These are phyloP conservation scores for Exephanes ischioxanthus DNA, from an alignment of 2,888 invertebrate species.

Conservation along the genomic window DNA sequence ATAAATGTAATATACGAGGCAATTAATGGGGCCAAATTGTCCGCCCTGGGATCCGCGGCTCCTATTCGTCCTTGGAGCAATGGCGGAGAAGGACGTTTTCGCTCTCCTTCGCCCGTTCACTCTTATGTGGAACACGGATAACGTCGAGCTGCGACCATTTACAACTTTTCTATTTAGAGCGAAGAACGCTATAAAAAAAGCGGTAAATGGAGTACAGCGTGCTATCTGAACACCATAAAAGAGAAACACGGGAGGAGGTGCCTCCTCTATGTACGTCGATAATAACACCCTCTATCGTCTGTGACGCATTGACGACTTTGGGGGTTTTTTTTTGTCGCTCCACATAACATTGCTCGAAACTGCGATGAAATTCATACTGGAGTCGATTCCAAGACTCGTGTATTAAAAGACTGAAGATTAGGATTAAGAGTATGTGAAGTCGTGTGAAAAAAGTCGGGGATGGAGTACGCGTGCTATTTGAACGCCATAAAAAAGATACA, in stretches of 20 bases:
- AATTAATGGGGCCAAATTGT: slow-evolving; percentile 71
- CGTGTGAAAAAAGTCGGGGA: too few species aligned
- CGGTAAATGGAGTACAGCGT: slow-evolving; percentile 21
- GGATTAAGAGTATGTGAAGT: too few species aligned
- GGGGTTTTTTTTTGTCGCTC: neutral
- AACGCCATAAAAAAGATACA: slow-evolving; percentile 33
- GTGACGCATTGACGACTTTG: slow-evolving; percentile 12
- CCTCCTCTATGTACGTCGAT: neutral
- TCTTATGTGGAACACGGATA: slow-evolving; percentile 30
- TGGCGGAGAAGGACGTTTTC: slow-evolving; percentile 36
- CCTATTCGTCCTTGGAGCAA: slow-evolving; percentile 54
- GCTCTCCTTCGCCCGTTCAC: slow-evolving; percentile 39
- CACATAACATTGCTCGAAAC: slow-evolving; percentile 12
- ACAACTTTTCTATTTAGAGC: slow-evolving; percentile 56
- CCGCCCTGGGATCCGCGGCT: slow-evolving; percentile 53
- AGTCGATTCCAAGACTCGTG: neutral
- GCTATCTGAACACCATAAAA: slow-evolving; percentile 32
- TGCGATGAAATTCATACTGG: slow-evolving; percentile 19
- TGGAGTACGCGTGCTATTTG: neutral
- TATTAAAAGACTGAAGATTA: neutral
- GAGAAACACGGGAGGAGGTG: slow-evolving; percentile 10
- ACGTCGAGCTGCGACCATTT: slow-evolving; percentile 30
- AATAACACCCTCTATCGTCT: slow-evolving; percentile 3
- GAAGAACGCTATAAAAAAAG: slow-evolving; percentile 47
- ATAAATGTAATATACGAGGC: slow-evolving; percentile 73